Percentiles rank a stretch among this genome's conserved stretches.
Conservation (phyloP, 2,888 invertebrate species). For the Lasioglossum leucozonium region DNA sequence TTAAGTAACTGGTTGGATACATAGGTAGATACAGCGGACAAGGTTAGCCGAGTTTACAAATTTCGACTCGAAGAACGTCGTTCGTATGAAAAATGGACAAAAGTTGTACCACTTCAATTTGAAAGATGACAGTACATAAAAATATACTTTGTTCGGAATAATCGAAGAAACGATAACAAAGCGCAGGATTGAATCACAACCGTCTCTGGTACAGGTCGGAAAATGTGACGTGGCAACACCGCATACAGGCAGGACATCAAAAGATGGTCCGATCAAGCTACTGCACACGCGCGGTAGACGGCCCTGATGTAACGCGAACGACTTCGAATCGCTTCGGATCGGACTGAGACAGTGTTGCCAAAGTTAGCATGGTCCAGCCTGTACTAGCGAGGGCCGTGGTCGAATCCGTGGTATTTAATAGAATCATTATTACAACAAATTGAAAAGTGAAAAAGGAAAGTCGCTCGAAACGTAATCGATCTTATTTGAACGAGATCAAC, state of each 20-base stretch:
- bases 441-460: too few species aligned
- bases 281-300: too few species aligned
- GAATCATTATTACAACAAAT: neutral
- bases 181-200: neutral
- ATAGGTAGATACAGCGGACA: constrained; percentile 51
- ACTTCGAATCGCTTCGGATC: too few species aligned
- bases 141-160: too few species aligned
- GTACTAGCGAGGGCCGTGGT: too few species aligned
- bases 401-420: neutral
- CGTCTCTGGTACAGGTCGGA: too few species aligned
- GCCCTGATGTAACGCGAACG: too few species aligned
- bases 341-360: too few species aligned
- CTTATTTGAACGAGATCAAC: neutral
- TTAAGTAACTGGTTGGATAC: constrained; percentile 56
- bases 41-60: constrained; percentile 50
- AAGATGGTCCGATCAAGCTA: too few species aligned
- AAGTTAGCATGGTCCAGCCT: too few species aligned
- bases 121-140: neutral
- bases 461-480: neutral
- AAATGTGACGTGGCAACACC: too few species aligned
- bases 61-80: constrained; percentile 48
- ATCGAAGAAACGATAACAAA: neutral
- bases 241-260: too few species aligned
- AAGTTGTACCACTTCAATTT: neutral
- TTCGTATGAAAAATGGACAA: constrained; percentile 35